Evolutionary conservation across 2,113 vertebrate genomes (phyloP).

Genomic region (Brevimyrus niger): DNA sequence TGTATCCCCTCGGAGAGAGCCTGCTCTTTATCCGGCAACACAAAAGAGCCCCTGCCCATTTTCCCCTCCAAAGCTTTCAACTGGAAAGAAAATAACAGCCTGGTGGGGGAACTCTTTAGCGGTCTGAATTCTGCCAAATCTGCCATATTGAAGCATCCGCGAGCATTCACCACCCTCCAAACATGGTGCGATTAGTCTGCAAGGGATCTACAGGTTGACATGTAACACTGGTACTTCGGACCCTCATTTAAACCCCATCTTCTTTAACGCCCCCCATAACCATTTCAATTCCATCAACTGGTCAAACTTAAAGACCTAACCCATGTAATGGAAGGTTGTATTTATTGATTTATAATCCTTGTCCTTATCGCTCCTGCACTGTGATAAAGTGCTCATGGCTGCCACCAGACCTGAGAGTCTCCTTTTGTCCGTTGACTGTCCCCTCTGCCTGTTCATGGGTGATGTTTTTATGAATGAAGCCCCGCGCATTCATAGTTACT

Average conservation of each 20-base stretch:
- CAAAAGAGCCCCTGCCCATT: not conserved
- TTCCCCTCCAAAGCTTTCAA: not conserved
- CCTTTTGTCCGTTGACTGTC: not conserved
- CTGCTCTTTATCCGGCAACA: not conserved
- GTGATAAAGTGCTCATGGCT: conserved; percentile 19
- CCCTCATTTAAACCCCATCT: not conserved
- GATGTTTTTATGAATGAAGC: not conserved
- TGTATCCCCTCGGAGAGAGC: not conserved
- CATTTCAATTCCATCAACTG: not conserved
- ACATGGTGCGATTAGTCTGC: not conserved
- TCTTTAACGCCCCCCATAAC: not conserved
- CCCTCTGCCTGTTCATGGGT: not conserved
- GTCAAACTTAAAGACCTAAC: not conserved
- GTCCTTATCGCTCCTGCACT: conserved; percentile 27
- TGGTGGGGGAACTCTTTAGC: not conserved
- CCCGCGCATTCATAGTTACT: not conserved
- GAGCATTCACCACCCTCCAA: not conserved
- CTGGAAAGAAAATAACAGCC: no score
- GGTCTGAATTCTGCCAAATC: not conserved
- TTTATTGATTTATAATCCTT: not conserved
- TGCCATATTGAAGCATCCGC: not conserved
- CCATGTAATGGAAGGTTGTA: conserved; percentile 9
- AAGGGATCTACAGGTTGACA: not conserved
- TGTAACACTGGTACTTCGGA: not conserved
- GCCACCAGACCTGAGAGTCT: conserved; percentile 1